Evolutionary conservation across 2,888 invertebrate genomes (phyloP).

Genomic region (Eucriotettix oculatus): DNA sequence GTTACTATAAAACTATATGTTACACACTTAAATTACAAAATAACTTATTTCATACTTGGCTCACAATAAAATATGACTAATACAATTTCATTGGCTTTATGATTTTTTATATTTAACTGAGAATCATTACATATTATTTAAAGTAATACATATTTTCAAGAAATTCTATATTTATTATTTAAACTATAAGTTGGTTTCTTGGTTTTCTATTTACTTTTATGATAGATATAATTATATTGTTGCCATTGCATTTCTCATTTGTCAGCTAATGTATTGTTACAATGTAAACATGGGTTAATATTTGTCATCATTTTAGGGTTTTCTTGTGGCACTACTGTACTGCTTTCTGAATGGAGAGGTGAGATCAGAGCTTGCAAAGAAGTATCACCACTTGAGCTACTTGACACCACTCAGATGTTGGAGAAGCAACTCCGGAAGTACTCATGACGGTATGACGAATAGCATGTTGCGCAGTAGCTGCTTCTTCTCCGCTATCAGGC

Average conservation of each 20-base stretch:
- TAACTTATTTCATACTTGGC: too few species aligned
- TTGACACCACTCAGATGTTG: neutral
- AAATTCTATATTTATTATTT: neutral
- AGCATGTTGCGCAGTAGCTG: neutral
- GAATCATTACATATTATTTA: neutral
- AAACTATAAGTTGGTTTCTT: neutral
- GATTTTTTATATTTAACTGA: neutral
- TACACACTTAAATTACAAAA: too few species aligned
- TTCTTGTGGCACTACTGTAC: slow-evolving; percentile 48
- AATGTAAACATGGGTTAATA: too few species aligned
- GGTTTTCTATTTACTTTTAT: neutral
- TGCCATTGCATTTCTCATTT: too few species aligned
- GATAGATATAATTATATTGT: too few species aligned
- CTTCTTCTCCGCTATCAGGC: neutral
- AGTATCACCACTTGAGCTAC: slow-evolving; percentile 14
- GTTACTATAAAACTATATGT: neutral
- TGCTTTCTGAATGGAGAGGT: slow-evolving; percentile 57
- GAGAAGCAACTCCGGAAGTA: neutral
- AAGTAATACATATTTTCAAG: neutral
- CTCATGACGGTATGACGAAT: neutral
- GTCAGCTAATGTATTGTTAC: too few species aligned
- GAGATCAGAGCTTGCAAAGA: slow-evolving; percentile 29
- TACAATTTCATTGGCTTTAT: neutral
- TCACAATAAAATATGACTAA: too few species aligned
- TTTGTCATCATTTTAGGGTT: slow-evolving; percentile 32